phyloP scores from a whole-genome alignment of 2,113 vertebrate species.

The Lophotis ruficrista region DNA sequence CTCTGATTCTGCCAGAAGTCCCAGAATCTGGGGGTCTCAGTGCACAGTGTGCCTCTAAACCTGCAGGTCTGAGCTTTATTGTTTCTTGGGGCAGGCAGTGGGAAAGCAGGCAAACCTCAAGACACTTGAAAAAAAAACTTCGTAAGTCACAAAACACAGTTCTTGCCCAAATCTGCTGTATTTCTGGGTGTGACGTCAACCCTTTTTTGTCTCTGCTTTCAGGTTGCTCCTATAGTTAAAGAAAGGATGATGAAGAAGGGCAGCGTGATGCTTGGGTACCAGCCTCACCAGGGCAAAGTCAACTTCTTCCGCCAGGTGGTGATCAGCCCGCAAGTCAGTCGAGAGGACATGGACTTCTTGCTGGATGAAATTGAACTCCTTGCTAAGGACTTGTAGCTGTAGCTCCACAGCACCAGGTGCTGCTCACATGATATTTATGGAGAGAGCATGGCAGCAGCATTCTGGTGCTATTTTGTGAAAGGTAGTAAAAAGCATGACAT shows the following conservation, averaged over 20 bases:
- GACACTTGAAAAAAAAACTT: neutral
- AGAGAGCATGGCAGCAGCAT: slow-evolving; percentile 9
- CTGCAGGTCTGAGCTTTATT: neutral
- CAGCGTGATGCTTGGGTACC: slow-evolving; percentile 86
- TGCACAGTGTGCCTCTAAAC: neutral
- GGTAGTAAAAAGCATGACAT: neutral
- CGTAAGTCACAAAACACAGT: neutral
- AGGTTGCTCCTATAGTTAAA: slow-evolving; percentile 87
- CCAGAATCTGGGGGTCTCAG: neutral
- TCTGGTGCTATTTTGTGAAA: neutral
- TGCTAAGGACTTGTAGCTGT: slow-evolving; percentile 81
- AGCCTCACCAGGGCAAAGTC: slow-evolving; percentile 78
- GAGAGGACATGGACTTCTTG: slow-evolving; percentile 84
- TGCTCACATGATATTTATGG: neutral
- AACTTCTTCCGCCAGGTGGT: slow-evolving; percentile 89
- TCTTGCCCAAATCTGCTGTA: neutral
- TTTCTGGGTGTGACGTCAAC: neutral
- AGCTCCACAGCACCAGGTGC: neutral
- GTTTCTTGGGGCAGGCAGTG: neutral
- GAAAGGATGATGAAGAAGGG: slow-evolving; percentile 87
- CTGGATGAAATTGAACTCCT: slow-evolving; percentile 84
- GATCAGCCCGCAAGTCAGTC: slow-evolving; percentile 82
- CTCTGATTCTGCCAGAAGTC: neutral
- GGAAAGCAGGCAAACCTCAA: neutral
- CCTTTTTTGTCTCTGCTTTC: neutral